Evolutionary conservation across 2,888 invertebrate species (phyloP), one percentile per base, ranked within the genome.

Genomic region (Prosopocoilus inquinatus): DNA sequence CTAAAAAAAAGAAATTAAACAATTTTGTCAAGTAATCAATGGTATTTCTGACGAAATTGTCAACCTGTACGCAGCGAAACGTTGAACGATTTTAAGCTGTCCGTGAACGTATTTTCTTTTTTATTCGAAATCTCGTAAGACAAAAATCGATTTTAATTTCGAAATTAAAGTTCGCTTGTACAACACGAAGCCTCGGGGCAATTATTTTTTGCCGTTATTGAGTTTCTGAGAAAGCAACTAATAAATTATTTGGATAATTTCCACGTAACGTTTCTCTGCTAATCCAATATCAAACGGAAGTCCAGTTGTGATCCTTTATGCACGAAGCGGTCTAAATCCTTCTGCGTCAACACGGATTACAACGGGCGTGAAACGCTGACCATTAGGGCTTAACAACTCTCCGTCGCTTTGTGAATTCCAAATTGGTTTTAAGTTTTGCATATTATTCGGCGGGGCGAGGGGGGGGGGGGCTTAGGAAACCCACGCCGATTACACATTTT

Each of bases 311-410:
- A 11, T 34, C 41, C 45, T 28, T 36, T 13, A 13, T 33, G 28
- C 12, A 38, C 43, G 49, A 49, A 52, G 43, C 16, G 43, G 47
- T 49, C 51, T 53, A 55, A 52, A 28, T 51, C 55, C 46, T 51
- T 15, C 3, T 15, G 12, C 41, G 12, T 16, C 9, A 41, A 15
- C 41, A 13, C 28, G 55, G 52, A 48, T 60, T 60, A 57, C 36
- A 28, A 46, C 20, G 58, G 61, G 64, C 62, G 64, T 62, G 64
- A 64, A 64, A 58, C 51, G 55, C 61, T 64, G 64, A 63, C 64
- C 62, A 64, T 56, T 54, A 50, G 49, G 53, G 50, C 43, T 51
- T 53, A 50, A 41, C 50, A 50, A 50, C 50, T 28, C 20, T 48
- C 48, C 35, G 47, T 45, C 20, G 57, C 62, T 60, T 62, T 61